A percentile compares a stretch with the other conserved stretches of the same genome.
These are phyloP conservation scores for Pogonocherus hispidulus DNA, from an alignment of 2,888 invertebrate species.

Conservation along the genomic window DNA sequence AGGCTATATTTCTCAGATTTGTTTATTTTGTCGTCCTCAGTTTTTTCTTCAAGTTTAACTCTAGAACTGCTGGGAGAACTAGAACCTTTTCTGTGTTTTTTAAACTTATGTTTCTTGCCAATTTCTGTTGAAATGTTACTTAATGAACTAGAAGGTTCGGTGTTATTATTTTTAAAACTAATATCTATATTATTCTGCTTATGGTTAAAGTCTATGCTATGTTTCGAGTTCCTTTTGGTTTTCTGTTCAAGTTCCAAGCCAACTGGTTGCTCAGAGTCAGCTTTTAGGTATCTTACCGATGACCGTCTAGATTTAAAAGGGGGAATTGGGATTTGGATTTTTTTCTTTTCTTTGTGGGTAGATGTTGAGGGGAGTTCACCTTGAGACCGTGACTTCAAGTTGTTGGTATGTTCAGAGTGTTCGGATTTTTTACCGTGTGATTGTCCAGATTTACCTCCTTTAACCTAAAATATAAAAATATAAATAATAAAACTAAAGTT, in stretches of 20 bases:
- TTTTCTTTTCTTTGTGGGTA: slow-evolving; percentile 45
- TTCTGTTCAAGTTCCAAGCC: slow-evolving; percentile 40
- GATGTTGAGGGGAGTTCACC: slow-evolving; percentile 51
- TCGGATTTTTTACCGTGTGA: slow-evolving; percentile 38
- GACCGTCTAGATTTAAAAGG: slow-evolving; percentile 45
- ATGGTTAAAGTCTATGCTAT: slow-evolving; percentile 42
- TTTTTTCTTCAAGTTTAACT: slow-evolving; percentile 39
- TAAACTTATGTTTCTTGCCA: slow-evolving; percentile 41
- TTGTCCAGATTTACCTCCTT: slow-evolving; percentile 42
- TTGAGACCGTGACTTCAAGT: slow-evolving; percentile 54
- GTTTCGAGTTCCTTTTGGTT: slow-evolving; percentile 39
- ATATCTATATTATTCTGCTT: slow-evolving; percentile 43
- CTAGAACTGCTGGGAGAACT: slow-evolving; percentile 37
- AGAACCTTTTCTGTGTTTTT: slow-evolving; percentile 45
- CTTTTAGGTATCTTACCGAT: slow-evolving; percentile 38
- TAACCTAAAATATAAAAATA: slow-evolving; percentile 34
- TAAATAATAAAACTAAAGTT: no score
- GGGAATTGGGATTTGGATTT: slow-evolving; percentile 27
- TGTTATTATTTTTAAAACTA: slow-evolving; percentile 41
- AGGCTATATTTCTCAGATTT: slow-evolving; percentile 35
- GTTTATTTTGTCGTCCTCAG: slow-evolving; percentile 35
- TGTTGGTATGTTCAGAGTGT: slow-evolving; percentile 27
- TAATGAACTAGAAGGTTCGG: slow-evolving; percentile 38
- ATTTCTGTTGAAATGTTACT: slow-evolving; percentile 35
- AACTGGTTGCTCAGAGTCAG: slow-evolving; percentile 35